These are phyloP conservation scores for Caenorhabditis remanei DNA, from an alignment of 1,140 invertebrate genomes.

Conservation along the genomic window DNA sequence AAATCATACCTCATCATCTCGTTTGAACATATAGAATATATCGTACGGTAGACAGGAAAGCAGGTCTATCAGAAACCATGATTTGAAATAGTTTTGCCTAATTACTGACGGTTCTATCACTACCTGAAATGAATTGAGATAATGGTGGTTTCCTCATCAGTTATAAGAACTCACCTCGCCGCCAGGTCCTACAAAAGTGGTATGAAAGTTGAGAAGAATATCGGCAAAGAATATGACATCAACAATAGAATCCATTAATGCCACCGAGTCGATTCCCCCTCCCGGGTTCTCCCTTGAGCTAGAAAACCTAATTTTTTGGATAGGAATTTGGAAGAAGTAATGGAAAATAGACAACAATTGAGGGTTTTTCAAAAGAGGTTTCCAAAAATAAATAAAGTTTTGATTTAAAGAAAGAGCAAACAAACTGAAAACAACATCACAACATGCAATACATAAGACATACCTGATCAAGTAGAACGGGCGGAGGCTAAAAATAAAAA, in stretches of 20 bases:
- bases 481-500: constrained; percentile 20
- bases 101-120: constrained; percentile 97
- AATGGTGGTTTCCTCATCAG: background rate
- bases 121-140: constrained; percentile 80
- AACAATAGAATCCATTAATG: constrained; percentile 96
- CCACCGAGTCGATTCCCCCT: constrained; percentile 92
- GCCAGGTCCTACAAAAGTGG: constrained; percentile 97
- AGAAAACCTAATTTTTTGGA: background rate
- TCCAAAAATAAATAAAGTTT: no score
- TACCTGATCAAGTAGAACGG: constrained; percentile 54
- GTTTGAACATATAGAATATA: constrained; percentile 99
- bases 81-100: constrained; percentile 97
- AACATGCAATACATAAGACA: background rate
- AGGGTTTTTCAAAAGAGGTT: no score
- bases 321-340: background rate
- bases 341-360: background rate
- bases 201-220: constrained; percentile 99
- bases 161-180: constrained; percentile 83
- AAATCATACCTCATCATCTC: constrained; percentile 80
- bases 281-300: constrained; percentile 65
- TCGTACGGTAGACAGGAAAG: constrained; percentile 99
- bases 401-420: background rate
- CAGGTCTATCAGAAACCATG: constrained; percentile 99
- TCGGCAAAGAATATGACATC: constrained; percentile 99
- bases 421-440: background rate